phyloP scores from a whole-genome alignment of 2,888 invertebrate genomes.

The Cheilosia pagana region DNA sequence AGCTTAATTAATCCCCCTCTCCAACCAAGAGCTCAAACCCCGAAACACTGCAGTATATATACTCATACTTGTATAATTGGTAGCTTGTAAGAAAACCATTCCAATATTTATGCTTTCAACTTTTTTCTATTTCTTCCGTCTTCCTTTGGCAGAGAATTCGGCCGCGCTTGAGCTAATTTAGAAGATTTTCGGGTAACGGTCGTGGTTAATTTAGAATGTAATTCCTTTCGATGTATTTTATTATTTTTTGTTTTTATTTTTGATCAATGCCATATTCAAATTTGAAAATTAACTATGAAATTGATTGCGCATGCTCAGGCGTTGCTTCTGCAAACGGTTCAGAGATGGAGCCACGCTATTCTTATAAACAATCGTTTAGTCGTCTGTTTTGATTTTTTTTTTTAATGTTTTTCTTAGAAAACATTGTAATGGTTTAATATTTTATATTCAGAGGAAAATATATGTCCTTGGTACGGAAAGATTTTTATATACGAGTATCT shows the following conservation, averaged over 20 bases:
- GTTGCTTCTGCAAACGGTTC: not conserved
- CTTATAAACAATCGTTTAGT: not conserved
- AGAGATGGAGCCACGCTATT: not conserved
- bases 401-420: not conserved
- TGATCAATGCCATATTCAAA: conserved; percentile 73
- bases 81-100: conserved; percentile 51
- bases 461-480: not conserved
- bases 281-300: conserved; percentile 40
- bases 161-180: conserved; percentile 29
- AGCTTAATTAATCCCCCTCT: conserved; percentile 66
- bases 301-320: conserved; percentile 38
- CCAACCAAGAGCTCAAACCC: conserved; percentile 40
- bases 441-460: conserved; percentile 15
- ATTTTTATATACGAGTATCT: conserved; percentile 38
- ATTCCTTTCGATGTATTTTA: conserved; percentile 21
- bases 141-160: not conserved
- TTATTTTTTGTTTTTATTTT: conserved; percentile 25
- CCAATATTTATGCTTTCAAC: conserved; percentile 32
- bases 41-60: conserved; percentile 60
- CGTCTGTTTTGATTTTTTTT: not conserved
- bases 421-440: conserved; percentile 2
- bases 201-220: conserved; percentile 54
- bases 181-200: conserved; percentile 32
- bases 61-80: conserved; percentile 64
- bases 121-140: not conserved